Evolutionary conservation across 2,888 invertebrate species (phyloP).

Genomic region (Nomada ruficornis): DNA sequence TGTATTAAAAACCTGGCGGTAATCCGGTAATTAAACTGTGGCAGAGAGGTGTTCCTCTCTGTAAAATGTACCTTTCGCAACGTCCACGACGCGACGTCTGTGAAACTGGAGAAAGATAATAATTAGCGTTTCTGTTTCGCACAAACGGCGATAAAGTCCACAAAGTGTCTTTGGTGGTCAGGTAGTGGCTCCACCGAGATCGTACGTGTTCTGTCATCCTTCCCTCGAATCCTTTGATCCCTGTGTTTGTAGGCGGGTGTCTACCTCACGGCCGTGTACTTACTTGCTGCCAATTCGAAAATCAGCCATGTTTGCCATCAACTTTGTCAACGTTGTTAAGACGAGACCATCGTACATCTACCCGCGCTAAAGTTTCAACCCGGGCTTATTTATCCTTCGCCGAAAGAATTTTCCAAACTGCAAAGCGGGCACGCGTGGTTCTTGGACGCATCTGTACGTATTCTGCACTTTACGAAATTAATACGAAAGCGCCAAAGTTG

Average conservation of each 20-base stretch:
- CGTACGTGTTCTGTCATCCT: slow-evolving; percentile 55
- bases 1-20: neutral
- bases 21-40: slow-evolving; percentile 20
- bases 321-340: slow-evolving; percentile 12
- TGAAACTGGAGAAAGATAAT: slow-evolving; percentile 70
- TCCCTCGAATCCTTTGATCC: slow-evolving; percentile 63
- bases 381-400: neutral
- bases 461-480: no score
- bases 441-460: no score
- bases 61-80: slow-evolving; percentile 17
- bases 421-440: no score
- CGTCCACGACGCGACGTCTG: slow-evolving; percentile 53
- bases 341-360: neutral
- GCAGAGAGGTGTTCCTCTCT: neutral
- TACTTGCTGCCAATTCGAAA: slow-evolving; percentile 10
- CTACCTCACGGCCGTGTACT: slow-evolving; percentile 23
- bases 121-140: slow-evolving; percentile 70
- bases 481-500: no score
- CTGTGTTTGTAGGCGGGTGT: slow-evolving; percentile 23
- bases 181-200: slow-evolving; percentile 47
- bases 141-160: slow-evolving; percentile 46
- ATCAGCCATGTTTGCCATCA: slow-evolving; percentile 19
- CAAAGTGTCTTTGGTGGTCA: slow-evolving; percentile 62
- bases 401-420: no score
- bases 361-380: neutral